Conservation (phyloP, 2,888 invertebrate genomes). For the Megastigmus dorsalis region DNA sequence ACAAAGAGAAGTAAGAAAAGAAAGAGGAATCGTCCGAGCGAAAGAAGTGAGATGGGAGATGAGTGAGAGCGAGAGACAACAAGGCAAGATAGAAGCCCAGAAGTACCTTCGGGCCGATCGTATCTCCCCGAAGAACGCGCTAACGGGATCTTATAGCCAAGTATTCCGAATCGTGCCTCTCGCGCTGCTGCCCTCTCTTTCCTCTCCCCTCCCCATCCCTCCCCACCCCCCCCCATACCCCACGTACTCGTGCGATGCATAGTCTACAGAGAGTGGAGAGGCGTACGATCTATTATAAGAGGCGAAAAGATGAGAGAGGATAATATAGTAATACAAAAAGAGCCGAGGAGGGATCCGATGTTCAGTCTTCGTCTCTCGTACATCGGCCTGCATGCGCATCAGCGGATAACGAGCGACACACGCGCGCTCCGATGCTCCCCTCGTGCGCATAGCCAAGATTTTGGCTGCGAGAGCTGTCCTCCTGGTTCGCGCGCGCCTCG, state of each 20-base stretch:
- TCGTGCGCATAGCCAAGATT: no score
- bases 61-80: slow-evolving; percentile 41
- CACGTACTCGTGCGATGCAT: neutral
- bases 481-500: neutral
- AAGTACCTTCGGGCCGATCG: slow-evolving; percentile 59
- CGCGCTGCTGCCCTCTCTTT: no score
- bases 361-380: slow-evolving; percentile 51
- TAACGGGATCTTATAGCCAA: slow-evolving; percentile 63
- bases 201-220: no score
- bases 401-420: slow-evolving; percentile 60
- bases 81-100: slow-evolving; percentile 41
- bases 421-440: slow-evolving; percentile 54
- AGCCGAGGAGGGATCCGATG: slow-evolving; percentile 38
- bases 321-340: slow-evolving; percentile 21
- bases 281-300: neutral
- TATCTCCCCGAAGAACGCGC: slow-evolving; percentile 60
- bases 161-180: slow-evolving; percentile 36
- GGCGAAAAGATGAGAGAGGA: neutral
- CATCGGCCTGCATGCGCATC: slow-evolving; percentile 56
- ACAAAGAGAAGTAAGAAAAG: neutral
- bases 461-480: no score
- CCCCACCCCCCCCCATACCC: no score
- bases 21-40: neutral
- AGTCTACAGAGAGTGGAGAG: neutral
- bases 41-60: neutral